phyloP scores from a whole-genome alignment of 2,888 invertebrate genomes.

The Leucoma salicis region DNA sequence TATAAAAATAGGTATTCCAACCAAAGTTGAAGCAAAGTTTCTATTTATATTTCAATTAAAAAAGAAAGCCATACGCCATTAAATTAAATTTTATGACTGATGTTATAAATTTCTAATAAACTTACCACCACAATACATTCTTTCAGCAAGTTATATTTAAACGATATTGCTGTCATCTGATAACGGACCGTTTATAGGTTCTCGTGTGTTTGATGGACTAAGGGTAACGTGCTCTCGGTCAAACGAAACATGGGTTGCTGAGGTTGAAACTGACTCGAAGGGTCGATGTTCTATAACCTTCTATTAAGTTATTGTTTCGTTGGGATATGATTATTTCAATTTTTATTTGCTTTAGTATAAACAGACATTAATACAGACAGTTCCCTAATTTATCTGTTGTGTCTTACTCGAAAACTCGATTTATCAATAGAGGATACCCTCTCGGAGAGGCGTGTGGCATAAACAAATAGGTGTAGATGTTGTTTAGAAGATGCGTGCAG shows the following conservation, averaged over 20 bases:
- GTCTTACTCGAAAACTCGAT: too few species aligned
- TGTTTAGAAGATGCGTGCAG: too few species aligned
- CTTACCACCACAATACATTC: conserved; percentile 5
- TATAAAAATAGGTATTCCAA: too few species aligned
- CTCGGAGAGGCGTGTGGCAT: too few species aligned
- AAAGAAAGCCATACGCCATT: too few species aligned
- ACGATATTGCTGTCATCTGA: conserved; percentile 16
- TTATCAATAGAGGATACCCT: too few species aligned
- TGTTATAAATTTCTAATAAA: conserved; percentile 1
- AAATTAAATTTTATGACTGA: background rate
- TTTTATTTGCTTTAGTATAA: too few species aligned
- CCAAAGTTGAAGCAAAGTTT: too few species aligned
- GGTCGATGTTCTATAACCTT: conserved; percentile 16
- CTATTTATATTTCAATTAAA: too few species aligned
- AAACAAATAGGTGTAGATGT: too few species aligned
- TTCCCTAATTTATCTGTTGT: too few species aligned
- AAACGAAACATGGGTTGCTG: conserved; percentile 9
- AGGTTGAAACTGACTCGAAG: conserved; percentile 10
- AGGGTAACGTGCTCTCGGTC: conserved; percentile 15
- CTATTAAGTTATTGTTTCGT: conserved; percentile 4
- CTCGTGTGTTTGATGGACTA: conserved; percentile 16
- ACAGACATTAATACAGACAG: too few species aligned
- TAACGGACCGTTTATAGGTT: conserved; percentile 10
- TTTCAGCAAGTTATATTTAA: conserved; percentile 15
- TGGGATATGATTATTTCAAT: conserved; percentile 2